phyloP scores from a whole-genome alignment of 2,888 invertebrate species.

The Helicoverpa assulta region DNA sequence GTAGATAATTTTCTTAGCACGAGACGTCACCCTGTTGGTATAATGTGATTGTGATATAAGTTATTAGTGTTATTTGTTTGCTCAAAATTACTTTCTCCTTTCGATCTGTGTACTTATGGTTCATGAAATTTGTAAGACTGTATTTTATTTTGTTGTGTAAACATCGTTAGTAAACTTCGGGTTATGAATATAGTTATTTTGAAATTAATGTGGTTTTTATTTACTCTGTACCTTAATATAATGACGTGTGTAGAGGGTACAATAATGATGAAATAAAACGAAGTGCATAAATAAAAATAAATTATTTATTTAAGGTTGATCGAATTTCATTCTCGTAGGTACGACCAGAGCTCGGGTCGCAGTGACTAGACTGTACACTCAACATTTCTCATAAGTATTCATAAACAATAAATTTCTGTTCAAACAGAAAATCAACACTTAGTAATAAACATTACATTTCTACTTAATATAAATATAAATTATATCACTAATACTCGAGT shows the following conservation, averaged over 20 bases:
- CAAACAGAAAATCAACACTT: constrained; percentile 89
- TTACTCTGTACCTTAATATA: constrained; percentile 25
- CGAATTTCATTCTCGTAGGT: constrained; percentile 80
- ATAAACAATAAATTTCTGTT: constrained; percentile 87
- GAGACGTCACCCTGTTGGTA: constrained; percentile 76
- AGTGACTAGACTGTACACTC: constrained; percentile 90
- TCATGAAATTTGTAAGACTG: constrained; percentile 90
- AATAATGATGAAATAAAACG: constrained; percentile 70
- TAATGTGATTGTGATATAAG: constrained; percentile 86
- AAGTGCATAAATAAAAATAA: constrained; percentile 85
- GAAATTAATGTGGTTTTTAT: constrained; percentile 73
- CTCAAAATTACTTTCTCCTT: constrained; percentile 82
- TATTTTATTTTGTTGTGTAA: constrained; percentile 88
- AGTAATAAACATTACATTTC: constrained; percentile 86
- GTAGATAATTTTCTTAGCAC: constrained; percentile 63
- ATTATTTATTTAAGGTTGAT: constrained; percentile 87
- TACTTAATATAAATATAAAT: constrained; percentile 88
- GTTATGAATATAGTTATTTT: constrained; percentile 90
- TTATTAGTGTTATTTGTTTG: constrained; percentile 81
- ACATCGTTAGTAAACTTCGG: constrained; percentile 87
- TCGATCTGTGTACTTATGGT: constrained; percentile 88
- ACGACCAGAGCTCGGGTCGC: constrained; percentile 87
- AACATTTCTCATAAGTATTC: constrained; percentile 85
- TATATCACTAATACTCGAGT: constrained; percentile 89
- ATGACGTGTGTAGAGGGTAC: constrained; percentile 9